Conservation (phyloP, 2,888 invertebrate genomes). For the Antitype chi region DNA sequence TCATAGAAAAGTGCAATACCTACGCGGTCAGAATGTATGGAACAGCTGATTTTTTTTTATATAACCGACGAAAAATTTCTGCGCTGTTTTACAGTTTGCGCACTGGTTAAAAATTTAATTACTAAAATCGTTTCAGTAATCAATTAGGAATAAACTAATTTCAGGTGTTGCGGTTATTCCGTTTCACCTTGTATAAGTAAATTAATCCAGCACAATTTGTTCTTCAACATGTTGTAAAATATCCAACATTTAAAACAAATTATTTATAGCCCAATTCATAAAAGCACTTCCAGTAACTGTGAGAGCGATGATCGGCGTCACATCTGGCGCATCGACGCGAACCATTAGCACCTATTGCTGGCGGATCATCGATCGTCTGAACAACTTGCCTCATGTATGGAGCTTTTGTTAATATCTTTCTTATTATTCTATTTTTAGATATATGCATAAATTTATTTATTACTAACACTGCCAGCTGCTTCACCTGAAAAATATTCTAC, state of each 20-base stretch:
- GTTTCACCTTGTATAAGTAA: neutral
- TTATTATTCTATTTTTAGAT: neutral
- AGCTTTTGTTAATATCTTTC: neutral
- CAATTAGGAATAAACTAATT: no score
- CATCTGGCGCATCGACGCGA: slow-evolving; percentile 27
- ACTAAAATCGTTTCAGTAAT: no score
- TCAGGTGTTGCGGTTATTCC: no score
- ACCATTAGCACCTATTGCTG: slow-evolving; percentile 21
- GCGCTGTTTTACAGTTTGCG: no score
- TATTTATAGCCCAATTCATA: slow-evolving; percentile 22
- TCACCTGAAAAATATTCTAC: no score
- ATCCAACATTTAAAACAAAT: neutral
- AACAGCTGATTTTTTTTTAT: no score
- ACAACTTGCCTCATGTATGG: neutral
- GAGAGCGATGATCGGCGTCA: slow-evolving; percentile 16
- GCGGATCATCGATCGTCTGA: slow-evolving; percentile 17
- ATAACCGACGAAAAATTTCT: no score
- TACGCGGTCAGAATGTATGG: no score
- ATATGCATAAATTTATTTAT: neutral
- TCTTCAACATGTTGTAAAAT: neutral
- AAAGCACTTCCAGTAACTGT: neutral
- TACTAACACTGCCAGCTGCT: neutral
- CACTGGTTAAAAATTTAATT: no score
- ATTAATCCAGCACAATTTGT: neutral
- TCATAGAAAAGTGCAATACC: no score